These are phyloP conservation scores for Hemitrygon akajei DNA, from an alignment of 2,797 vertebrate species.

Conservation along the genomic window DNA sequence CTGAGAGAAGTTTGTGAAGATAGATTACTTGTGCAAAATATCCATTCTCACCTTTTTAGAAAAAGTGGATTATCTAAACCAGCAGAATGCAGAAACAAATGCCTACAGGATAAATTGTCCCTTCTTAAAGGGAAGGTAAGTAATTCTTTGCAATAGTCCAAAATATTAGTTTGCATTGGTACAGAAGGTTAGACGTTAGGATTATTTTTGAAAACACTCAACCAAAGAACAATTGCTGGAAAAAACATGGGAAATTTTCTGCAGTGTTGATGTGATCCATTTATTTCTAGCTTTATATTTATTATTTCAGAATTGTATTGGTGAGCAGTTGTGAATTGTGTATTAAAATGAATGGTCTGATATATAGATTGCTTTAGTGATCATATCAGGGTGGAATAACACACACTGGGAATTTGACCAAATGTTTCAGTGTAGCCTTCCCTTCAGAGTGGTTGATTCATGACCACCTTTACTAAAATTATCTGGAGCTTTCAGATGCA, in stretches of 20 bases:
- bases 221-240: neutral
- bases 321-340: too few species aligned
- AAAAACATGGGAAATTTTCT: neutral
- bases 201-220: neutral
- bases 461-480: too few species aligned
- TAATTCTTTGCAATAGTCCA: neutral
- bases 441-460: too few species aligned
- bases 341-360: too few species aligned
- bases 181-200: neutral
- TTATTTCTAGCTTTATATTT: neutral
- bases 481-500: too few species aligned
- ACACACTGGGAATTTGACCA: too few species aligned
- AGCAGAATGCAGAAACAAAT: neutral
- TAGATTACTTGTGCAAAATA: neutral
- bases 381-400: too few species aligned
- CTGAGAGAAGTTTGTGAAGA: neutral
- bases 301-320: neutral
- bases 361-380: too few species aligned
- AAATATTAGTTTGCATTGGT: neutral
- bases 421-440: too few species aligned
- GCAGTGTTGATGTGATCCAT: neutral
- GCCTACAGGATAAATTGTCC: neutral
- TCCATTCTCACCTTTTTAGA: neutral
- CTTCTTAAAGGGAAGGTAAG: neutral
- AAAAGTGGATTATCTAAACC: neutral